phyloP scores from a whole-genome alignment of 2,888 invertebrate species.

The Euphydryas editha region DNA sequence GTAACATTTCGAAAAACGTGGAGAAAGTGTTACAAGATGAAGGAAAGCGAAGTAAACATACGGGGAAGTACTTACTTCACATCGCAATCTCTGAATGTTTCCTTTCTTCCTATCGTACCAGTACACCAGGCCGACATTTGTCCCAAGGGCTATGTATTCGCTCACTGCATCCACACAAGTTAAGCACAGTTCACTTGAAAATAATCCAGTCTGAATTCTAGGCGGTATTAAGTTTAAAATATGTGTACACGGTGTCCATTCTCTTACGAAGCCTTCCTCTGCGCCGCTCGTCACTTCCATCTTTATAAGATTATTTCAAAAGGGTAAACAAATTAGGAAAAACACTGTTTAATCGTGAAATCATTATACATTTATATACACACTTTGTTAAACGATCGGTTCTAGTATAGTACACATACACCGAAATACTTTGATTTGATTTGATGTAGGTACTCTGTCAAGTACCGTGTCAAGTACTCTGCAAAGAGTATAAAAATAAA shows the following conservation, averaged over 20 bases:
- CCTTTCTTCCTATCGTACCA: conserved; percentile 92
- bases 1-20: conserved; percentile 23
- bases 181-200: conserved; percentile 88
- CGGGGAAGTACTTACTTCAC: conserved; percentile 86
- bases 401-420: too few relatives aligned
- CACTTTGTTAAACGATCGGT: neutral
- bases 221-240: conserved; percentile 90
- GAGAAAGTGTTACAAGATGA: conserved; percentile 54
- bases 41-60: conserved; percentile 49
- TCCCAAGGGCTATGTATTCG: conserved; percentile 93
- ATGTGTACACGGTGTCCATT: conserved; percentile 92
- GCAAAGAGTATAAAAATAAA: too few relatives aligned
- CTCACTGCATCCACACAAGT: conserved; percentile 93
- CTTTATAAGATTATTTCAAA: conserved; percentile 19
- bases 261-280: conserved; percentile 84
- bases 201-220: conserved; percentile 89
- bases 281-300: conserved; percentile 76
- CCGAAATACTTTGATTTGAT: neutral
- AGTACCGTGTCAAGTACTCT: too few relatives aligned
- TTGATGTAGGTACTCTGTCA: neutral
- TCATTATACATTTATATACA: conserved; percentile 15
- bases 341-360: conserved; percentile 15
- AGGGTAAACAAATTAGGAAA: conserved; percentile 1
- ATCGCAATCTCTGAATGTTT: conserved; percentile 89
- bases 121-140: conserved; percentile 93